Percentiles rank a stretch among this genome's conserved stretches.
These are phyloP conservation scores for Hemitrygon akajei DNA, from an alignment of 2,797 vertebrate genomes.

Conservation along the genomic window DNA sequence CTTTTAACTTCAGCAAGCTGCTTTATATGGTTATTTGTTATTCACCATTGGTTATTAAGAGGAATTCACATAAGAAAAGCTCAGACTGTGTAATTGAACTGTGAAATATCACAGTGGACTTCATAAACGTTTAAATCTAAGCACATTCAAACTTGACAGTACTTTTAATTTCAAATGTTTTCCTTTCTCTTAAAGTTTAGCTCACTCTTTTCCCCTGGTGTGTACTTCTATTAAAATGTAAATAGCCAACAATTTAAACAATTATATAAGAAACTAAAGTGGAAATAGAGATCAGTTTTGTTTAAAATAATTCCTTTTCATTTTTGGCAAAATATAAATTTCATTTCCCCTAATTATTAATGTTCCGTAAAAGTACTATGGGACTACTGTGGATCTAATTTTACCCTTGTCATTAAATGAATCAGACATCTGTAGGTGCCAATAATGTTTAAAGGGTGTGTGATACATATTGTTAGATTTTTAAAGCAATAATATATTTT, in stretches of 20 bases:
- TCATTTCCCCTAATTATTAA: slow-evolving; percentile 16
- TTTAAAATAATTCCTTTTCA: slow-evolving; percentile 18
- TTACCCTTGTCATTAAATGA: not conserved
- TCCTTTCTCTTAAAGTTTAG: not conserved
- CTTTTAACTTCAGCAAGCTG: slow-evolving; percentile 34
- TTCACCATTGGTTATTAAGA: slow-evolving; percentile 17
- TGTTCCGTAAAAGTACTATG: not conserved
- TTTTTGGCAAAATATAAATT: slow-evolving; percentile 11
- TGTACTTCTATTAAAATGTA: slow-evolving; percentile 15
- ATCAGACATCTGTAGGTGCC: not conserved
- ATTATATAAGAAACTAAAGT: slow-evolving; percentile 13
- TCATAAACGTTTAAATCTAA: slow-evolving; percentile 20
- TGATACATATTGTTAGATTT: not conserved
- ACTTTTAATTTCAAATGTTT: slow-evolving; percentile 10
- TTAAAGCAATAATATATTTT: not conserved
- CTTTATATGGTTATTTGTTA: slow-evolving; percentile 8
- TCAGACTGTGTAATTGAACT: slow-evolving; percentile 14
- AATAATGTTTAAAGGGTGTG: not conserved
- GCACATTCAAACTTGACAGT: not conserved
- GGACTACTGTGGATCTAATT: not conserved
- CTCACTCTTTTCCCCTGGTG: not conserved
- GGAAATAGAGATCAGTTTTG: not conserved
- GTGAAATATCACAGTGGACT: slow-evolving; percentile 24
- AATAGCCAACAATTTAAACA: not conserved
- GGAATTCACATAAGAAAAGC: slow-evolving; percentile 17